These are phyloP conservation scores for Hemistola chrysoprasaria DNA, from an alignment of 2,888 invertebrate genomes.

Conservation along the genomic window DNA sequence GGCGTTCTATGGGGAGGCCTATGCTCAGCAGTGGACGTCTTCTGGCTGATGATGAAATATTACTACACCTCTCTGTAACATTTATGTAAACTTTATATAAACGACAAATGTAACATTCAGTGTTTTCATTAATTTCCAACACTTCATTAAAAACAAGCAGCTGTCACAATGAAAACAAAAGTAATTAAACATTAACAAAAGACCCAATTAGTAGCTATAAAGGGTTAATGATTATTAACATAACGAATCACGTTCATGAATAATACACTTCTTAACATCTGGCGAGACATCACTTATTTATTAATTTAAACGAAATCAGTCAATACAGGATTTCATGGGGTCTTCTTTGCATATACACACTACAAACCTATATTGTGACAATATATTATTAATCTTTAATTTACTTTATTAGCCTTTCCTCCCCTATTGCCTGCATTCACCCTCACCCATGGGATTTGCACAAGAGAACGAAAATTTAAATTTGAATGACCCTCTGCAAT, in stretches of 20 bases:
- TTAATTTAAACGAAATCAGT: constrained; percentile 11
- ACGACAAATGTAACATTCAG: too few species aligned
- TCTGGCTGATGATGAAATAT: too few species aligned
- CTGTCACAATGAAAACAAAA: too few species aligned
- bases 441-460: constrained; percentile 66
- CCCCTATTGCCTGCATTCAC: constrained; percentile 57
- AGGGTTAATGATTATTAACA: constrained; percentile 3
- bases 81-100: too few species aligned
- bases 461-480: constrained; percentile 78
- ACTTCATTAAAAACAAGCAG: too few species aligned
- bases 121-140: too few species aligned
- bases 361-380: constrained; percentile 70
- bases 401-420: constrained; percentile 77
- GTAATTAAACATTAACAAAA: too few species aligned
- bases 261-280: constrained; percentile 6
- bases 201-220: not conserved
- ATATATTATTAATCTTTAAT: constrained; percentile 82
- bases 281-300: not conserved
- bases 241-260: constrained; percentile 1
- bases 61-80: too few species aligned
- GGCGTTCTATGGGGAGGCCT: too few species aligned
- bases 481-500: constrained; percentile 70
- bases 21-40: too few species aligned
- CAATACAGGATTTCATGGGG: constrained; percentile 52
- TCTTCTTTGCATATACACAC: constrained; percentile 63